A percentile compares a stretch with the other conserved stretches of the same genome.
These are phyloP conservation scores for Barypeithes pellucidus DNA, from an alignment of 2,888 invertebrate species.

Conservation along the genomic window DNA sequence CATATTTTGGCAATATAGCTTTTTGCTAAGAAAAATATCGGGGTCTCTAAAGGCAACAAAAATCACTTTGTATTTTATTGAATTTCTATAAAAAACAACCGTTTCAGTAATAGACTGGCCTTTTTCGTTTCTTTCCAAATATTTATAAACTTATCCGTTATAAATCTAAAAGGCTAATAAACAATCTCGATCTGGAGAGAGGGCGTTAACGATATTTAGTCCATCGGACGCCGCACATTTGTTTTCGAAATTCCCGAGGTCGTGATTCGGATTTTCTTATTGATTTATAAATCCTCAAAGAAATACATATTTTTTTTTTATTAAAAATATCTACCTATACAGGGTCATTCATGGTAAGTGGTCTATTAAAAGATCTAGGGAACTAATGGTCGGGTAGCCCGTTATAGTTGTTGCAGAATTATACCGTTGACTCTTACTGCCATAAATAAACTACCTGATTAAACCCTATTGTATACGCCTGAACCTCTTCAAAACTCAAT, in stretches of 20 bases:
- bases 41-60: not conserved
- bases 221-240: not conserved
- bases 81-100: slow-evolving; percentile 13
- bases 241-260: not conserved
- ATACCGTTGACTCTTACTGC: too few relatives aligned
- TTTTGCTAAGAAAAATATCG: too few relatives aligned
- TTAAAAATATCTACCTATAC: too few relatives aligned
- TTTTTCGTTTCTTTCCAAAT: slow-evolving; percentile 2
- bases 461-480: too few relatives aligned
- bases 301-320: too few relatives aligned
- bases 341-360: not conserved
- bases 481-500: too few relatives aligned
- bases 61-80: slow-evolving; percentile 1
- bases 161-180: slow-evolving; percentile 20
- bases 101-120: not conserved
- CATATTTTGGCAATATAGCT: too few relatives aligned
- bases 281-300: not conserved
- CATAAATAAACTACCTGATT: too few relatives aligned
- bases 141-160: slow-evolving; percentile 5
- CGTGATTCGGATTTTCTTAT: not conserved
- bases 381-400: too few relatives aligned
- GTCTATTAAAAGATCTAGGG: not conserved
- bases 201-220: slow-evolving; percentile 9
- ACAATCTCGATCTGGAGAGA: not conserved
- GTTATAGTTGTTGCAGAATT: too few relatives aligned